phyloP scores from a whole-genome alignment of 2,888 invertebrate genomes.

The Proisotoma minuta region DNA sequence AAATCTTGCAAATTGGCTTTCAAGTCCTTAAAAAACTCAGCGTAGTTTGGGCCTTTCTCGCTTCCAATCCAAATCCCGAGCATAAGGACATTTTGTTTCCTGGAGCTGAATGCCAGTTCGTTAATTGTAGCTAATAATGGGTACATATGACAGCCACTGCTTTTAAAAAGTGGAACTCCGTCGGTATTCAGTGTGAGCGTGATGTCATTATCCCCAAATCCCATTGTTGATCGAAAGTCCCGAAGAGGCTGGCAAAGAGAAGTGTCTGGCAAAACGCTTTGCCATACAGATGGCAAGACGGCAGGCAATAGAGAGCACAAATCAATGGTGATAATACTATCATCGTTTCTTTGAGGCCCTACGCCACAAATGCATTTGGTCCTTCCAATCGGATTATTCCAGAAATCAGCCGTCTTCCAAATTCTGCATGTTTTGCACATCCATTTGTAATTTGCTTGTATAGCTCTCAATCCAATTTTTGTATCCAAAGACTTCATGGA shows the following conservation, averaged over 20 bases:
- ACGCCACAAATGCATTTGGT: background rate
- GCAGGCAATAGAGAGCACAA: background rate
- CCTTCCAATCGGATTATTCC: background rate
- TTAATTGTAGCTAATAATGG: background rate
- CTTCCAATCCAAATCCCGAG: background rate
- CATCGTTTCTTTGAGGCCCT: background rate
- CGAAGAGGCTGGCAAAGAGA: background rate
- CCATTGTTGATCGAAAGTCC: background rate
- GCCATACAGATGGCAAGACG: background rate
- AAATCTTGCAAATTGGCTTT: background rate
- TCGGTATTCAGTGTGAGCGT: background rate
- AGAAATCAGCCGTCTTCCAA: background rate
- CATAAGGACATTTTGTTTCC: background rate
- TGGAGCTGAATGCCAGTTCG: background rate
- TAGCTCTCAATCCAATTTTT: too few relatives aligned
- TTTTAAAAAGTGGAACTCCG: background rate
- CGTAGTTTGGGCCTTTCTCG: background rate
- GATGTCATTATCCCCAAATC: background rate
- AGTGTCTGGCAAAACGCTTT: background rate
- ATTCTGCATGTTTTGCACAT: background rate
- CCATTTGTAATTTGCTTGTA: background rate
- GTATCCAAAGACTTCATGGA: too few relatives aligned
- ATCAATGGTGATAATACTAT: background rate
- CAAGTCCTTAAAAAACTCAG: background rate
- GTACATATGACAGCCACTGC: background rate